These are phyloP conservation scores for Phytoseiulus persimilis DNA, from an alignment of 2,888 invertebrate genomes.

Conservation along the genomic window DNA sequence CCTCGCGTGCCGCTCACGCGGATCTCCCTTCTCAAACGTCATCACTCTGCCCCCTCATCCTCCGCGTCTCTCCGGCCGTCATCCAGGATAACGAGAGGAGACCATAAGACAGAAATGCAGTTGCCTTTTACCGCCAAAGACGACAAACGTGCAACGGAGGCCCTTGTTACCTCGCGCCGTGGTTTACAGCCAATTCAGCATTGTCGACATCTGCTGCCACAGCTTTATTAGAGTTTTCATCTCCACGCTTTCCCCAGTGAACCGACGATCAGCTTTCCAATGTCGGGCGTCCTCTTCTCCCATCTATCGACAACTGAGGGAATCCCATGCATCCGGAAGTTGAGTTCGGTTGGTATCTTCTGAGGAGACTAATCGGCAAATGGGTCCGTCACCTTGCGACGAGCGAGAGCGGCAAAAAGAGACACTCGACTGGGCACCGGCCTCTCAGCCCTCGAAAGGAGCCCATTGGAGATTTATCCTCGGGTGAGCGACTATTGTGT, in stretches of 20 bases:
- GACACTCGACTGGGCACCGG: not conserved
- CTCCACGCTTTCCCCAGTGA: not conserved
- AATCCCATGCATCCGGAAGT: too few species aligned
- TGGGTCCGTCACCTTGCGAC: not conserved
- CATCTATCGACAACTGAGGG: not conserved
- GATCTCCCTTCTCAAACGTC: not conserved
- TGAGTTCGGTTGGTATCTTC: not conserved
- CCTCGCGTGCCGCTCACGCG: not conserved
- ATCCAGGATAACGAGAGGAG: not conserved
- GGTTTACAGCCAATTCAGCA: not conserved
- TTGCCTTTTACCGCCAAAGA: not conserved
- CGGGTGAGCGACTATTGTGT: not conserved
- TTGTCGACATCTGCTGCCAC: not conserved
- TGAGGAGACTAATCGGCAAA: not conserved
- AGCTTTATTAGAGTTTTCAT: not conserved
- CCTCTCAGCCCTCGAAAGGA: not conserved
- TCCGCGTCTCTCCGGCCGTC: not conserved
- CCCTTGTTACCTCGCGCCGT: not conserved
- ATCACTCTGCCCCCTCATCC: not conserved
- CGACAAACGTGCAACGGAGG: not conserved
- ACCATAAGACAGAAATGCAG: not conserved
- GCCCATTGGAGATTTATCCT: not conserved
- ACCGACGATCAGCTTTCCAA: too few species aligned
- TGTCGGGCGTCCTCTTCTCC: not conserved
- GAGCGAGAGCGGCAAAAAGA: not conserved